Evolutionary conservation across 2,113 vertebrate genomes (phyloP).

Genomic region (Gopherus flavomarginatus): DNA sequence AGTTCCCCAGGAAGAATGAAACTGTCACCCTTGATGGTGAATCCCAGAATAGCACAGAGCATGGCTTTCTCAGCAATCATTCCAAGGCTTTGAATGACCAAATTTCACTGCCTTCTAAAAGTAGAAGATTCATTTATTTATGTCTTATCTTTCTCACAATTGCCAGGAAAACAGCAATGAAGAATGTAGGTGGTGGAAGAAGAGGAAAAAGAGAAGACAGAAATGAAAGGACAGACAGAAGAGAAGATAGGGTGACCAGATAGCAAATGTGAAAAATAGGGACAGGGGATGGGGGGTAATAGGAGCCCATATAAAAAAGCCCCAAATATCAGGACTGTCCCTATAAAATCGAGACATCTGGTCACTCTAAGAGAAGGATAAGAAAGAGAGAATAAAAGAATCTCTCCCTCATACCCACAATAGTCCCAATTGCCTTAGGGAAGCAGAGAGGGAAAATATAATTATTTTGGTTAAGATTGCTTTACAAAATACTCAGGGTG

Average conservation of each 20-base stretch:
- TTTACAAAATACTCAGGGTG: neutral
- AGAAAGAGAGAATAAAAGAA: neutral
- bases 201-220: neutral
- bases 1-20: neutral
- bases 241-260: neutral
- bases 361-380: neutral
- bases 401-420: neutral
- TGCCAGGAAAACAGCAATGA: neutral
- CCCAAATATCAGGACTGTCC: no score
- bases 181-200: neutral
- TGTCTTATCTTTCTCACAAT: neutral
- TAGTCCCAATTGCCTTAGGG: neutral
- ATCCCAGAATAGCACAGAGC: neutral
- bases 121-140: neutral
- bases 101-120: neutral
- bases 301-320: no score
- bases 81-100: neutral
- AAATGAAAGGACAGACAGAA: neutral
- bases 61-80: neutral
- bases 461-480: neutral
- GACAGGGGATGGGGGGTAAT: no score
- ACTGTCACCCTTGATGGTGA: accelerated
- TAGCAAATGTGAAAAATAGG: no score
- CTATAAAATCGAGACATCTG: no score
- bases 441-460: neutral